phyloP scores from a whole-genome alignment of 2,113 vertebrate species.

The Silurus glanis region DNA sequence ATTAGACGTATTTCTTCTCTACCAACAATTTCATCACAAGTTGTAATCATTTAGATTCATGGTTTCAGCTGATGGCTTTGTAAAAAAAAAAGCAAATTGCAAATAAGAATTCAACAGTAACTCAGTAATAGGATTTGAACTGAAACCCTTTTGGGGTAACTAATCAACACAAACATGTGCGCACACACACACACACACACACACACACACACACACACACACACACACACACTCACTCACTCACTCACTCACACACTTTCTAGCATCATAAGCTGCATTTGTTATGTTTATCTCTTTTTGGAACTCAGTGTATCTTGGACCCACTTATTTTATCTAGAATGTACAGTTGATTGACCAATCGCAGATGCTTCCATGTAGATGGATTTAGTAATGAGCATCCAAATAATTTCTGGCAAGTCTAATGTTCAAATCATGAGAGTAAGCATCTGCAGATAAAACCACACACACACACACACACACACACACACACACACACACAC shows the following conservation, averaged over 20 bases:
- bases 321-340: neutral
- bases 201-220: neutral
- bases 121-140: neutral
- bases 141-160: neutral
- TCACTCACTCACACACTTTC: neutral
- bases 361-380: neutral
- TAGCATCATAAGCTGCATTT: neutral
- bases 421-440: neutral
- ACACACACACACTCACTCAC: neutral
- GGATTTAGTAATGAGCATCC: neutral
- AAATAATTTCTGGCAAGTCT: neutral
- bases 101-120: neutral
- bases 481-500: conserved; percentile 5
- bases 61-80: neutral
- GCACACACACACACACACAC: neutral
- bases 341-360: neutral
- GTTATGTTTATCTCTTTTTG: neutral
- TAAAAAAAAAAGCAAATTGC: neutral
- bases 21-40: neutral
- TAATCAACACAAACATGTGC: neutral
- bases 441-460: neutral
- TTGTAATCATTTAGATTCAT: neutral
- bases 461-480: neutral
- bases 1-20: neutral
- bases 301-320: neutral